These are phyloP conservation scores for Brachypteracias leptosomus DNA, from an alignment of 2,113 vertebrate genomes.

Conservation along the genomic window DNA sequence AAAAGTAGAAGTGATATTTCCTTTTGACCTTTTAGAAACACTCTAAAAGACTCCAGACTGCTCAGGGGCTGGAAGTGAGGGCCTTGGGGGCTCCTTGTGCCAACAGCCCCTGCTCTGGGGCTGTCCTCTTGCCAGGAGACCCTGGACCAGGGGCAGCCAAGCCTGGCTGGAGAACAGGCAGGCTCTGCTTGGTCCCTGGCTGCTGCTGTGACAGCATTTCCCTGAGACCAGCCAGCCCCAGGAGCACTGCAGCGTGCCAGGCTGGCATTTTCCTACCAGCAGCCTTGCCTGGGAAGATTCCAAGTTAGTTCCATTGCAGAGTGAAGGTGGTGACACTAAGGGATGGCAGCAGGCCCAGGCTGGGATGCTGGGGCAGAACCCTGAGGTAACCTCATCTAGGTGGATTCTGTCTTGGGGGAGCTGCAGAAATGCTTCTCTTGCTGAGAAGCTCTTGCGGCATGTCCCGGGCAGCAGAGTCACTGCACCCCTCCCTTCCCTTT, in stretches of 20 bases:
- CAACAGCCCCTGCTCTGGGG: background rate
- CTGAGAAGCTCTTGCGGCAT: accelerated
- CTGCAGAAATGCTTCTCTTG: background rate
- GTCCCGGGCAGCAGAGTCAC: background rate
- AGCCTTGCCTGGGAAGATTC: accelerated
- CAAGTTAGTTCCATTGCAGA: accelerated
- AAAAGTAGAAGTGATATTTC: slow-evolving; percentile 32
- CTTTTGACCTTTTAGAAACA: slow-evolving; percentile 38
- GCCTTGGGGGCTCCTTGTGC: background rate
- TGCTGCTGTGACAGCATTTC: background rate
- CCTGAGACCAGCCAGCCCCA: background rate
- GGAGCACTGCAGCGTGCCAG: background rate
- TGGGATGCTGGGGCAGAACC: background rate
- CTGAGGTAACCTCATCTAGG: background rate
- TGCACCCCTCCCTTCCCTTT: background rate
- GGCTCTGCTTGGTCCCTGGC: background rate
- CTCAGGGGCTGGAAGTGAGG: background rate
- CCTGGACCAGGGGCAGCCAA: background rate
- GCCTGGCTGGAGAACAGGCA: background rate
- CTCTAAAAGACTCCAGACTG: background rate
- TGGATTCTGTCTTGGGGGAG: background rate
- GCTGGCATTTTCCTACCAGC: background rate
- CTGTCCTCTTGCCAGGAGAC: background rate
- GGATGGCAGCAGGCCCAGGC: background rate
- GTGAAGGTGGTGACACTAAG: accelerated